A percentile compares a stretch with the other conserved stretches of the same genome.
These are phyloP conservation scores for Micronycteris hirsuta DNA, from an alignment of 2,113 vertebrate species.

Conservation along the genomic window DNA sequence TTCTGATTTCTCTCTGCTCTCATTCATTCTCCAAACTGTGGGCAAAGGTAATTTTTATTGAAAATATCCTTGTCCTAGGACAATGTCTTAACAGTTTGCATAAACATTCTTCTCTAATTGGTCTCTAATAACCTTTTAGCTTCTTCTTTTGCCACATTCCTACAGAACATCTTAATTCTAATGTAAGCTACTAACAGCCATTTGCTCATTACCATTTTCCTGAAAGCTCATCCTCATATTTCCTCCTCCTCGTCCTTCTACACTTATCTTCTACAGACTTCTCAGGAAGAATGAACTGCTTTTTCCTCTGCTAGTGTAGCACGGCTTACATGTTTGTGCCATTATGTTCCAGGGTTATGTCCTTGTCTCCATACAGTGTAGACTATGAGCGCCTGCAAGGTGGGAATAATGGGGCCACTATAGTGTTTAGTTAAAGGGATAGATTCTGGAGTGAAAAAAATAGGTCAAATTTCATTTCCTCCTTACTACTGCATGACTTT, in stretches of 20 bases:
- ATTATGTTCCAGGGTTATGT: background rate
- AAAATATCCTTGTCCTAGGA: background rate
- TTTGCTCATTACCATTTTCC: background rate
- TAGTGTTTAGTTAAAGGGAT: background rate
- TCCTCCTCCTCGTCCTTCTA: background rate
- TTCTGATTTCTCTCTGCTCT: background rate
- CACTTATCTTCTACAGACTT: background rate
- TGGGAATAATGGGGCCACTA: background rate
- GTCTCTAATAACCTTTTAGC: background rate
- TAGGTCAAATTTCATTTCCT: background rate
- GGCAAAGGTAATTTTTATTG: background rate
- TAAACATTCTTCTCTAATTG: background rate
- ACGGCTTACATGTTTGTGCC: background rate
- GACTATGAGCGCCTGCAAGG: background rate
- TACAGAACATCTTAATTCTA: background rate
- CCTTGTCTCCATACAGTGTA: background rate
- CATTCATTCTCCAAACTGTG: background rate
- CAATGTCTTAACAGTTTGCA: background rate
- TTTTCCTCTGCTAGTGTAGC: background rate
- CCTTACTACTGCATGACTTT: background rate
- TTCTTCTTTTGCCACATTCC: background rate
- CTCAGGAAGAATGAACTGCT: background rate
- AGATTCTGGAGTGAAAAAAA: background rate
- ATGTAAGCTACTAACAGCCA: background rate
- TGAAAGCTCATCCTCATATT: background rate